These are phyloP conservation scores for Ictidomys tridecemlineatus DNA, from an alignment of 2,113 vertebrate genomes.

Conservation along the genomic window DNA sequence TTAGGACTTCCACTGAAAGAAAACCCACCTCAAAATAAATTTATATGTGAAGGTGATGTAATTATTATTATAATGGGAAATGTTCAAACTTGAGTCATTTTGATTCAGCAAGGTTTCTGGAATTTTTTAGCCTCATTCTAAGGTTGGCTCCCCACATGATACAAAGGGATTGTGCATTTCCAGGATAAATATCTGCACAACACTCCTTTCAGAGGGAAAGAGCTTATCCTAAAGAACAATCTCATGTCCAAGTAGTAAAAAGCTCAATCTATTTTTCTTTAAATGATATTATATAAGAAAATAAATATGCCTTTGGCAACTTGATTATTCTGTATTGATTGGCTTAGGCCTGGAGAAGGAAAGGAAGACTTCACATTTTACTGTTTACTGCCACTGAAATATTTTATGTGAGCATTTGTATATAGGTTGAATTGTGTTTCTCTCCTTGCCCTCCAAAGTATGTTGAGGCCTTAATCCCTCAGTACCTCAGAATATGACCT, in stretches of 20 bases:
- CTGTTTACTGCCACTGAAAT: not conserved
- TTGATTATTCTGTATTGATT: not conserved
- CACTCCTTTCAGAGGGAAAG: not conserved
- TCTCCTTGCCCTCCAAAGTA: not conserved
- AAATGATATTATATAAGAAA: too few relatives aligned
- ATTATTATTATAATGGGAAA: not conserved
- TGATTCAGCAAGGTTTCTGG: not conserved
- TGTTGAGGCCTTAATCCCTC: not conserved
- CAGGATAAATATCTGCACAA: not conserved
- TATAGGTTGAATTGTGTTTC: not conserved
- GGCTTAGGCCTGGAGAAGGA: not conserved
- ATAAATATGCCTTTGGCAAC: not conserved
- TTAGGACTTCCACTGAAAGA: not conserved
- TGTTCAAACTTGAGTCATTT: slow-evolving; percentile 4
- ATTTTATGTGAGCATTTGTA: slow-evolving; percentile 8
- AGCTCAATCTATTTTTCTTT: too few relatives aligned
- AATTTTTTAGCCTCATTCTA: not conserved
- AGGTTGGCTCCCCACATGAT: not conserved
- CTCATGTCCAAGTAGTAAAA: too few relatives aligned
- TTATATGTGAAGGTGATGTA: not conserved
- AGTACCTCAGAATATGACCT: not conserved
- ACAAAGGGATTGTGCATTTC: not conserved
- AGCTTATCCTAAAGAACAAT: not conserved
- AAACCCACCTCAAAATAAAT: slow-evolving; percentile 24
- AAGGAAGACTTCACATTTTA: not conserved